These are phyloP conservation scores for Amiota mariae DNA, from an alignment of 2,888 invertebrate species.

Conservation along the genomic window DNA sequence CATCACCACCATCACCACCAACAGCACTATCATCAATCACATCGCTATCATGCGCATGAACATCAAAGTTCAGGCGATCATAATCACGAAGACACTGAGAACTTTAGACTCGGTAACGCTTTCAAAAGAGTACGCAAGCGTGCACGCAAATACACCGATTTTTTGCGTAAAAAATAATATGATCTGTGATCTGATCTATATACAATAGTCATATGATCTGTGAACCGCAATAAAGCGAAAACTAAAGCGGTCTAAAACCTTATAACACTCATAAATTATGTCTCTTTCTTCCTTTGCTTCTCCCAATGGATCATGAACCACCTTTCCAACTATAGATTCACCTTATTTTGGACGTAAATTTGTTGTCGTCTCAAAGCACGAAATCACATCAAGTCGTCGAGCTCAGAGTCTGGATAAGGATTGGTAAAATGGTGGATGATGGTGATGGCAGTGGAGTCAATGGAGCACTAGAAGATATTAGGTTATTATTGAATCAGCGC, in stretches of 20 bases:
- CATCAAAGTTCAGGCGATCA: conserved; percentile 43
- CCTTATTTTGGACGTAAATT: conserved; percentile 69
- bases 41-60: conserved; percentile 43
- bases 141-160: conserved; percentile 73
- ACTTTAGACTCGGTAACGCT: conserved; percentile 71
- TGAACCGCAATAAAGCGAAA: background rate
- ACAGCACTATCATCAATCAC: conserved; percentile 40
- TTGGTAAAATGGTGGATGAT: conserved; percentile 31
- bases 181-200: background rate
- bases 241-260: background rate
- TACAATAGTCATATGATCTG: too few relatives aligned
- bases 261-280: background rate
- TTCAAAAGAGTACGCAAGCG: conserved; percentile 71
- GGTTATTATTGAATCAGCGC: background rate
- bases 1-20: conserved; percentile 40
- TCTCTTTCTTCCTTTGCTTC: background rate
- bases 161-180: conserved; percentile 71
- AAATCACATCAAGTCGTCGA: conserved; percentile 43
- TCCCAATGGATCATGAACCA: conserved; percentile 10
- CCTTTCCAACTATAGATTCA: conserved; percentile 54
- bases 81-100: conserved; percentile 66
- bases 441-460: conserved; percentile 13
- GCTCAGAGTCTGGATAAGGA: conserved; percentile 61
- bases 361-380: conserved; percentile 64
- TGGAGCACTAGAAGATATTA: background rate